Evolutionary conservation across 2,113 vertebrate genomes (phyloP).

Genomic region (Saguinus midas): DNA sequence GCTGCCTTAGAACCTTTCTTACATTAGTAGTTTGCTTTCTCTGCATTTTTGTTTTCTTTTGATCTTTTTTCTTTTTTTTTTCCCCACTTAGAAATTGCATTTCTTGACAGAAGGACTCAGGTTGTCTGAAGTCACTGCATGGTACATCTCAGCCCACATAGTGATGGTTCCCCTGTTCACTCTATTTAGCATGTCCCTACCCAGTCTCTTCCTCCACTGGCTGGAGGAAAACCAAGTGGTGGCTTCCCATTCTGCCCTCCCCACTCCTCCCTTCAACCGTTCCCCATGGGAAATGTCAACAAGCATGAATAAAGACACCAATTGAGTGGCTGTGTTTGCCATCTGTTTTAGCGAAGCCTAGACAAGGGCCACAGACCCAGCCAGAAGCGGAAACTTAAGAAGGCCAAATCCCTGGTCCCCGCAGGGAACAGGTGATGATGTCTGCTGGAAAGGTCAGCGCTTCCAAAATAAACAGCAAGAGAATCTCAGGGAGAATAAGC

Average conservation of each 20-base stretch:
- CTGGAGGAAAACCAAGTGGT: slow-evolving; percentile 58
- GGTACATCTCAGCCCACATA: slow-evolving; percentile 66
- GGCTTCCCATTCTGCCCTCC: neutral
- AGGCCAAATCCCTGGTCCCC: neutral
- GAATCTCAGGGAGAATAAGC: neutral
- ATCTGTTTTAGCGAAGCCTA: neutral
- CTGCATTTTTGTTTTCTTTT: slow-evolving; percentile 77
- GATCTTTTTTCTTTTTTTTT: neutral
- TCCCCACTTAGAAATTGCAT: slow-evolving; percentile 56
- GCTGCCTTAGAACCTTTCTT: slow-evolving; percentile 80
- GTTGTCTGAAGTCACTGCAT: slow-evolving; percentile 68
- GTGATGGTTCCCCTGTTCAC: slow-evolving; percentile 35
- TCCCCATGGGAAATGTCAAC: slow-evolving; percentile 72
- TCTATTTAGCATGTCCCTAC: slow-evolving; percentile 26
- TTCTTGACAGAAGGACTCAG: slow-evolving; percentile 74
- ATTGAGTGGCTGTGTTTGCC: slow-evolving; percentile 29
- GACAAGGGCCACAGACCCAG: neutral
- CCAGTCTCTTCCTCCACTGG: slow-evolving; percentile 64
- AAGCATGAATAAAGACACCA: slow-evolving; percentile 73
- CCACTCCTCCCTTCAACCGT: slow-evolving; percentile 33
- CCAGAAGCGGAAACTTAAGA: slow-evolving; percentile 38
- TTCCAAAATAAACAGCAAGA: neutral
- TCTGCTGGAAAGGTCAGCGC: neutral
- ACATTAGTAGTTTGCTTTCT: slow-evolving; percentile 76
- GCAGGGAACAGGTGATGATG: neutral